phyloP scores from a whole-genome alignment of 2,113 vertebrate genomes.

The Carlito syrichta region DNA sequence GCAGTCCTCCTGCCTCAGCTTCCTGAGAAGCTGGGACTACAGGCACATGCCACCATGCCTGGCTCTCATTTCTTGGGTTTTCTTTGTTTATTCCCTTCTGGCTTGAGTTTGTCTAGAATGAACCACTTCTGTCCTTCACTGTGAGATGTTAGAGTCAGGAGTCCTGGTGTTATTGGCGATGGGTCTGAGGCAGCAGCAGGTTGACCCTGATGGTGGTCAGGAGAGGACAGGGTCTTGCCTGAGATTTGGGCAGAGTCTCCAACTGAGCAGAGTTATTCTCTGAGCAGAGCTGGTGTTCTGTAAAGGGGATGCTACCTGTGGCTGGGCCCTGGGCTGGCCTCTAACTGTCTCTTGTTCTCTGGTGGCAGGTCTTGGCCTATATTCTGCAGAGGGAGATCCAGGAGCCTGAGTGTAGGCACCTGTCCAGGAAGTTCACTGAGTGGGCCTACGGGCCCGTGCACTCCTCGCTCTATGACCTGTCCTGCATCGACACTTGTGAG shows the following conservation, averaged over 20 bases:
- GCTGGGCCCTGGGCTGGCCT: background rate
- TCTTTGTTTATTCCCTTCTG: background rate
- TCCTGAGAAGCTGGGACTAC: background rate
- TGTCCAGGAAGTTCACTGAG: conserved; percentile 97
- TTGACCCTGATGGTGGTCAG: background rate
- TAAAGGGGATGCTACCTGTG: too few species aligned
- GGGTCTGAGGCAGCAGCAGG: background rate
- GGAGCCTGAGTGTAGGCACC: conserved; percentile 87
- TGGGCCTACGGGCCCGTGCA: conserved; percentile 97
- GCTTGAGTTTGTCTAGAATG: background rate
- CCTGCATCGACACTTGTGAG: conserved; percentile 90
- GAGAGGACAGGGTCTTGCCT: background rate
- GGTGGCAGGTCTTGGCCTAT: conserved; percentile 85
- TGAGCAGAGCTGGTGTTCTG: background rate
- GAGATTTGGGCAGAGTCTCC: too few species aligned
- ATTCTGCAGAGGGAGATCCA: conserved; percentile 94
- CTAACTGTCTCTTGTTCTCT: conserved; percentile 28
- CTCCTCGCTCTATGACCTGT: conserved; percentile 95
- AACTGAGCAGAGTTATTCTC: background rate
- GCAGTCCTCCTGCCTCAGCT: background rate
- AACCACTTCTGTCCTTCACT: background rate
- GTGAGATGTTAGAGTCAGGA: background rate
- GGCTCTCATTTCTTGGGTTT: background rate
- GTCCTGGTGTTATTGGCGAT: background rate
- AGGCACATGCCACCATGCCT: background rate